These are phyloP conservation scores for Orthonevra nobilis DNA, from an alignment of 2,888 invertebrate species.

Conservation along the genomic window DNA sequence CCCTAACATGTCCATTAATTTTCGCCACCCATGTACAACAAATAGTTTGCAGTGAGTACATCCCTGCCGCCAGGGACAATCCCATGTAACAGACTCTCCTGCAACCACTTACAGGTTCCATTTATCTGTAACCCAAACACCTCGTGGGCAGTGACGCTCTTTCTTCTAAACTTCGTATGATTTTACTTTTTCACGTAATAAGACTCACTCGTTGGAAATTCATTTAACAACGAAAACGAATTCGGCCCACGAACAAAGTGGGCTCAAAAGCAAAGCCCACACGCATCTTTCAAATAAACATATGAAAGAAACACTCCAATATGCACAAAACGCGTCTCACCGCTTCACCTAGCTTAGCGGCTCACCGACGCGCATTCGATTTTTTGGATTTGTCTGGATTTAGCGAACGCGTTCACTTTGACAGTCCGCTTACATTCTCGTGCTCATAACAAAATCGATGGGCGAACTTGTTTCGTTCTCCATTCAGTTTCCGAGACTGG, in stretches of 20 bases:
- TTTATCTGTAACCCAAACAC: constrained; percentile 6
- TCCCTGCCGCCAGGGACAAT: too few species aligned
- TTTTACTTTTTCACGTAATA: constrained; percentile 19
- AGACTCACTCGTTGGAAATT: constrained; percentile 28
- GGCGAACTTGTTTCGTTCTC: constrained; percentile 58
- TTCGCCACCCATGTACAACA: too few species aligned
- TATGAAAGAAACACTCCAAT: constrained; percentile 1
- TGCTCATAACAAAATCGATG: constrained; percentile 39
- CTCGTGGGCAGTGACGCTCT: constrained; percentile 36
- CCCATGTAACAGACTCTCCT: too few species aligned
- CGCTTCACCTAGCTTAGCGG: too few species aligned
- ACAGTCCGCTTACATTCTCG: constrained; percentile 41
- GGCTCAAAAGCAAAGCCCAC: constrained; percentile 51
- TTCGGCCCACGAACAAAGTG: constrained; percentile 48
- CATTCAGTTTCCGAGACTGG: constrained; percentile 15
- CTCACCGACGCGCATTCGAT: constrained; percentile 43
- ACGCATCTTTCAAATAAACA: constrained; percentile 27
- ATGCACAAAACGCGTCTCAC: constrained; percentile 11
- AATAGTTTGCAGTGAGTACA: too few species aligned
- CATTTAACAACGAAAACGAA: constrained; percentile 49
- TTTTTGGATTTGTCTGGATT: too few species aligned
- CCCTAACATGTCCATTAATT: too few species aligned
- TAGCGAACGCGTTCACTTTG: constrained; percentile 44
- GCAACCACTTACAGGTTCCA: constrained; percentile 3
- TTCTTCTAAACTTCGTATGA: background rate